Evolutionary conservation across 2,113 vertebrate genomes (phyloP).

Genomic region (Cricetomys ansorgei): DNA sequence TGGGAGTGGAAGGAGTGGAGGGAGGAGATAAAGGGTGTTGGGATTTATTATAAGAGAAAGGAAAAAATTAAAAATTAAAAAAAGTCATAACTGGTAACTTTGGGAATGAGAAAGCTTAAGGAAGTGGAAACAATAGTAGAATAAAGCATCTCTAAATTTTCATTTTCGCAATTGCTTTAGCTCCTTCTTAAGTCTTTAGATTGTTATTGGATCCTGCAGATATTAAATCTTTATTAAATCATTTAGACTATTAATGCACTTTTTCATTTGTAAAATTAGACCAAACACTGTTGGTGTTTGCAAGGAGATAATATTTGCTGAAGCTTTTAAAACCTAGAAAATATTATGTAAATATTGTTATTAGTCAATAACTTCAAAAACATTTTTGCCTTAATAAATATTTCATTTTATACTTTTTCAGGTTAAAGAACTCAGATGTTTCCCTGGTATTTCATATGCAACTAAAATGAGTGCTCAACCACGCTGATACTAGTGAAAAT

Average conservation of each 20-base stretch:
- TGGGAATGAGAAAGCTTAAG: background rate
- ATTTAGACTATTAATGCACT: background rate
- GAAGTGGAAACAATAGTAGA: background rate
- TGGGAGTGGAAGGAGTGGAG: too few species aligned
- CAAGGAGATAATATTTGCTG: background rate
- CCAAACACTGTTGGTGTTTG: background rate
- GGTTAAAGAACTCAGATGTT: background rate
- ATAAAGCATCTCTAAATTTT: background rate
- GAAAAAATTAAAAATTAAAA: too few species aligned
- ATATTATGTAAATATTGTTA: constrained; percentile 18
- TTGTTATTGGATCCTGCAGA: background rate
- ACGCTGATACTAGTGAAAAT: background rate
- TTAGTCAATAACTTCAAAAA: background rate
- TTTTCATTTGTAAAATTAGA: constrained; percentile 9
- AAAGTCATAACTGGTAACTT: background rate
- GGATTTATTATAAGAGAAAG: too few species aligned
- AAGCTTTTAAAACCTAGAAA: constrained; percentile 1
- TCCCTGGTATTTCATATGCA: background rate
- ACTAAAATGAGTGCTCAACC: background rate
- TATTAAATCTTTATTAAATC: constrained; percentile 25
- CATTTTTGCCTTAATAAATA: background rate
- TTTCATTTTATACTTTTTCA: background rate
- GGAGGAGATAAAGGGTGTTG: too few species aligned
- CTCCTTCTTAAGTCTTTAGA: background rate
- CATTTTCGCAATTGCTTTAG: background rate